Evolutionary conservation across 2,113 vertebrate genomes (phyloP).

Genomic region (Glaucomys volans): DNA sequence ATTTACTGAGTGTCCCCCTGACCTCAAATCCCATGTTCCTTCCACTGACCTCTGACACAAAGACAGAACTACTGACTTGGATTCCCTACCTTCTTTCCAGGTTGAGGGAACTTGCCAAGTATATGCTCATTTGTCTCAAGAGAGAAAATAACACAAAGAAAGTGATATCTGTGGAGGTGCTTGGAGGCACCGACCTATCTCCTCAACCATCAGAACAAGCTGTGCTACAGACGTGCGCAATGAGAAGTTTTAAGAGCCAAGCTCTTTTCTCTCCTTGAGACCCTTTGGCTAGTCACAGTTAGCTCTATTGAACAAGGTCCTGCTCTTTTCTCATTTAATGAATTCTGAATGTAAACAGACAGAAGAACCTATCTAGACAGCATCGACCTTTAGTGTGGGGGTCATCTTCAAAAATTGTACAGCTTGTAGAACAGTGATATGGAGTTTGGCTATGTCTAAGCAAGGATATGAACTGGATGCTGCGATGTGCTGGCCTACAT

Average conservation of each 20-base stretch:
- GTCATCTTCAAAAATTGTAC: background rate
- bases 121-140: background rate
- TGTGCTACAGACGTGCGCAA: background rate
- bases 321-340: background rate
- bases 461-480: background rate
- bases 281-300: background rate
- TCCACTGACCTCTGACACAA: background rate
- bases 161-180: background rate
- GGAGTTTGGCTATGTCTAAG: background rate
- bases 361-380: background rate
- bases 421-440: background rate
- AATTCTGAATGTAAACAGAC: background rate
- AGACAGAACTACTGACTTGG: background rate
- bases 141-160: background rate
- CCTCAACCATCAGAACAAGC: background rate
- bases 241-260: background rate
- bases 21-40: background rate
- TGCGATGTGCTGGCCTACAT: background rate
- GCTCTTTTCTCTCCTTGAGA: background rate
- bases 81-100: background rate
- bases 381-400: background rate
- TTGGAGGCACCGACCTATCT: background rate
- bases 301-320: background rate
- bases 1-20: background rate
- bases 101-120: background rate